Evolutionary conservation across 2,797 vertebrate genomes (phyloP), one percentile per base, ranked within the genome.

Genomic region (Gouania willdenowi): DNA sequence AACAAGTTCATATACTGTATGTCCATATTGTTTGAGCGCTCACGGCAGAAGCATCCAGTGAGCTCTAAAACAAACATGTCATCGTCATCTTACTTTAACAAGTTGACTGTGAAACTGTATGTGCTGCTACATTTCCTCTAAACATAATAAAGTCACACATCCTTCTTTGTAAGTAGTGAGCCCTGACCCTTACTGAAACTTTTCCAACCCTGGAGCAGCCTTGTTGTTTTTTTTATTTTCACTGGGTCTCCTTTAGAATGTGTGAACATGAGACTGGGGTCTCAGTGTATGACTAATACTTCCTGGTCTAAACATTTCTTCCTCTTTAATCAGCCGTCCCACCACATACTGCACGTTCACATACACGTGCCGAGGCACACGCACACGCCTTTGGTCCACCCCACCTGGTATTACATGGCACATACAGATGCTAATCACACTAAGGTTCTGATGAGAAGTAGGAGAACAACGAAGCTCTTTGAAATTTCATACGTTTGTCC

Each of bases 401-500:
- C 55, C 37, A 18, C 53, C 41, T 47, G 23, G 28, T 41, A 30
- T 47, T 64, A 56, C 52, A 57, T 21, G 34, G 37, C 49, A 28
- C 26, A 27, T 41, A 55, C 27, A 19, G 36, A 56, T 41, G 55
- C 47, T 53, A 45, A 74, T 69, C 63, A 42, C 1, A 2, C 47
- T 28, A 37, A 37, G 39, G 57, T 53, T 71, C 16, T 46, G 58
- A 63, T 53, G 66, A 66, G 56, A 58, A 62, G 40, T 43, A 41
- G 36, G 36, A 37, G 45, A 66, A 57, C 57, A 76, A 37, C 31
- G 5, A 36, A 43, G 13, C 37, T 38, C 54, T 70, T 57, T 65
- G 32, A 69, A 73, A 77, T 70, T 77, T 68, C 43, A 71, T 81
- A 70, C n/a, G n/a, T n/a, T n/a, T n/a, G n/a, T n/a, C n/a, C n/a